Conservation (phyloP, 2,888 invertebrate genomes). For the Drosophila algonquin region DNA sequence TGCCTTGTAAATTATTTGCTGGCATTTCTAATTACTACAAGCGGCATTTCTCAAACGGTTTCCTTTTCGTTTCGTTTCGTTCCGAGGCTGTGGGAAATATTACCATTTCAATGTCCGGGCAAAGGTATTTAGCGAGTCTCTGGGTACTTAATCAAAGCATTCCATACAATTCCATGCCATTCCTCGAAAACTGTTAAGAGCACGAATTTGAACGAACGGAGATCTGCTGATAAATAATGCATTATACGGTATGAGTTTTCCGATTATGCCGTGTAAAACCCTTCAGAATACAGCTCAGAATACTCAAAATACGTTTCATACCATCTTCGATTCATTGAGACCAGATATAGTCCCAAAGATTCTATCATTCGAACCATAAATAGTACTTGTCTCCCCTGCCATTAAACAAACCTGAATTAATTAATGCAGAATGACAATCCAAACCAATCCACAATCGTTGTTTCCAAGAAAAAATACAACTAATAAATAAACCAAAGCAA, state of each 20-base stretch:
- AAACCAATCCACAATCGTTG: background rate
- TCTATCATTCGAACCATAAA: background rate
- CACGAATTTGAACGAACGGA: background rate
- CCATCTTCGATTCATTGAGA: no score
- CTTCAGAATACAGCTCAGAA: no score
- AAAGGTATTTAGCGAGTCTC: background rate
- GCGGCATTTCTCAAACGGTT: background rate
- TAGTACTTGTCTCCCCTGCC: background rate
- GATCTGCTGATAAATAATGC: background rate
- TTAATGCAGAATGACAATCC: background rate
- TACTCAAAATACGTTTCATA: no score
- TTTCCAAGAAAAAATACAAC: slow-evolving; percentile 1
- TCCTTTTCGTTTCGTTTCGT: background rate
- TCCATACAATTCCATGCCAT: background rate
- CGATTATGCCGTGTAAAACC: no score
- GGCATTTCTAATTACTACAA: slow-evolving; percentile 18
- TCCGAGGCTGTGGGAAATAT: background rate
- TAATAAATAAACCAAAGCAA: slow-evolving; percentile 1
- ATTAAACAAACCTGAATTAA: background rate
- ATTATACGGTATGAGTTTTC: background rate
- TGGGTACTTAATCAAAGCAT: background rate
- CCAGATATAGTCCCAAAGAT: no score
- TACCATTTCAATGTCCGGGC: background rate
- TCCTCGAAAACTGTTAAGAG: background rate
- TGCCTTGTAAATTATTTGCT: slow-evolving; percentile 17